Evolutionary conservation across 2,888 invertebrate genomes (phyloP).

Genomic region (Agriopis aurantiaria): DNA sequence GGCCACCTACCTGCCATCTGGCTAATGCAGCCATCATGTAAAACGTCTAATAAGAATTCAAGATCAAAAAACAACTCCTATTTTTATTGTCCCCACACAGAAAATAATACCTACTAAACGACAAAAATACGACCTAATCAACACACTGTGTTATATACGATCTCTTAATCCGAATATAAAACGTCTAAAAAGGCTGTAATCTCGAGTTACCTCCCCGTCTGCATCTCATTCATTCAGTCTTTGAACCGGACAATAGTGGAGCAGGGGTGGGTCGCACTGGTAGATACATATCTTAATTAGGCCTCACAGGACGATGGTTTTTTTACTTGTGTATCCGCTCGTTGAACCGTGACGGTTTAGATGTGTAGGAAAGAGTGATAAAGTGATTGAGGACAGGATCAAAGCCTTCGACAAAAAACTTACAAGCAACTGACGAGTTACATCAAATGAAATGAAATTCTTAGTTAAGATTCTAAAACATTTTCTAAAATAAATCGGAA

Average conservation of each 20-base stretch:
- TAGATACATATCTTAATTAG: constrained; percentile 86
- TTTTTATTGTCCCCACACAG: constrained; percentile 15
- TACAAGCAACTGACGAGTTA: constrained; percentile 5
- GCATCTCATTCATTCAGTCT: constrained; percentile 36
- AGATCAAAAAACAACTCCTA: constrained; percentile 45
- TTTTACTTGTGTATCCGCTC: constrained; percentile 62
- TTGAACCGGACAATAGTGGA: constrained; percentile 70
- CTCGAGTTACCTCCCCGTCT: constrained; percentile 30
- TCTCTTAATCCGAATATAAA: constrained; percentile 30
- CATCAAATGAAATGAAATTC: neutral
- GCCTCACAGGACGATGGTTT: constrained; percentile 81
- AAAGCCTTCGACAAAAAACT: constrained; percentile 18
- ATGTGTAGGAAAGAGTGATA: constrained; percentile 27
- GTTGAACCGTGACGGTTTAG: constrained; percentile 69
- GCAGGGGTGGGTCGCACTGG: constrained; percentile 78
- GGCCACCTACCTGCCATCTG: constrained; percentile 4
- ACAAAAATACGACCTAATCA: constrained; percentile 29
- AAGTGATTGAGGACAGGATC: constrained; percentile 27
- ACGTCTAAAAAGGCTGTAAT: constrained; percentile 29
- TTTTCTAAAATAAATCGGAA: neutral
- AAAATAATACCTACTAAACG: constrained; percentile 18
- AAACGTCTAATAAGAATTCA: constrained; percentile 35
- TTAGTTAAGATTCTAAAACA: neutral
- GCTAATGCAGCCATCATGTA: constrained; percentile 8
- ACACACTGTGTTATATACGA: constrained; percentile 29